Conservation (phyloP, 2,797 vertebrate genomes). For the Hippoglossus hippoglossus region DNA sequence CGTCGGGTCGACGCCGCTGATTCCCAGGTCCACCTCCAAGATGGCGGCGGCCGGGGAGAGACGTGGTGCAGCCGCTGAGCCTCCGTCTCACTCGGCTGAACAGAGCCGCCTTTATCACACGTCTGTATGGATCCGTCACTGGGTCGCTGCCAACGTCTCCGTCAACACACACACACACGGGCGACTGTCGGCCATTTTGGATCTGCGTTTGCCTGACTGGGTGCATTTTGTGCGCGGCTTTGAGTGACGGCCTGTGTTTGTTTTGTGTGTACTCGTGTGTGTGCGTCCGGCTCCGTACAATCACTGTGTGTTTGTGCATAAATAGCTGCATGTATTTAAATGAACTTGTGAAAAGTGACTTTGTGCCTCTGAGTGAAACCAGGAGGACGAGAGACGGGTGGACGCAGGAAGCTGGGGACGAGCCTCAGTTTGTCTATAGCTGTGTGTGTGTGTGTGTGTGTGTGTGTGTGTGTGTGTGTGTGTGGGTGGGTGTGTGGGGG, state of each 20-base stretch:
- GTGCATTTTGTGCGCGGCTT: constrained; percentile 70
- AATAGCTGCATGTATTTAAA: constrained; percentile 31
- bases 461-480: too few relatives aligned
- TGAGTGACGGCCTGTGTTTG: constrained; percentile 63
- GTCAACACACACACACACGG: constrained; percentile 61
- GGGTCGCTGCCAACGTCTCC: constrained; percentile 72
- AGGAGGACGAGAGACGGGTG: background rate
- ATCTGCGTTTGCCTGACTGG: constrained; percentile 67
- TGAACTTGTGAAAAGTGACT: constrained; percentile 50
- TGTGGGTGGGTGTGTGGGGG: too few relatives aligned
- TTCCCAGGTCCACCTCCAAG: constrained; percentile 25
- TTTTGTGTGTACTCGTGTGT: constrained; percentile 41
- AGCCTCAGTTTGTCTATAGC: background rate
- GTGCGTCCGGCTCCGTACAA: constrained; percentile 43
- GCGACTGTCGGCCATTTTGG: constrained; percentile 70
- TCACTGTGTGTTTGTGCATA: constrained; percentile 44
- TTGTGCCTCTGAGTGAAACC: constrained; percentile 35
- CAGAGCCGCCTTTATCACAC: constrained; percentile 66
- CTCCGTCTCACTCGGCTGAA: constrained; percentile 46
- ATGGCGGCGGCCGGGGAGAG: constrained; percentile 33
- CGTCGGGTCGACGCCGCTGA: background rate
- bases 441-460: too few relatives aligned
- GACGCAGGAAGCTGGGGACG: background rate
- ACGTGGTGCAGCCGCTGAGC: constrained; percentile 12
- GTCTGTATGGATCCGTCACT: constrained; percentile 68